phyloP scores from a whole-genome alignment of 2,113 vertebrate species.

The Megatriorchis doriae region DNA sequence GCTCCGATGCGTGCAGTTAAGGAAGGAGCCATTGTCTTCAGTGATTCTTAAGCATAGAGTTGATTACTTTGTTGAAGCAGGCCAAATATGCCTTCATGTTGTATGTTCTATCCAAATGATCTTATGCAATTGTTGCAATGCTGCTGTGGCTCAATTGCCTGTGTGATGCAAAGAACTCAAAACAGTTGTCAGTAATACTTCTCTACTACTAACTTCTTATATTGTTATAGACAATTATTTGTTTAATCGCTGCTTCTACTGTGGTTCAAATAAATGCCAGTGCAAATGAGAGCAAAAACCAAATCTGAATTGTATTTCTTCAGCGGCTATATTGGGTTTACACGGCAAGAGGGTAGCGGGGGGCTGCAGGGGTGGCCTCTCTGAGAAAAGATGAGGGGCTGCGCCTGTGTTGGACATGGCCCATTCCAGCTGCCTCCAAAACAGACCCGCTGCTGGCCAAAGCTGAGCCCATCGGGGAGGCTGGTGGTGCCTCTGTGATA shows the following conservation, averaged over 20 bases:
- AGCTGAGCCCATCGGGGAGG: background rate
- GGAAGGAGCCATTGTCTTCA: background rate
- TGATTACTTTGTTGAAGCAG: background rate
- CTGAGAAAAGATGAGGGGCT: background rate
- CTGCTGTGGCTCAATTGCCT: background rate
- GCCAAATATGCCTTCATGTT: background rate
- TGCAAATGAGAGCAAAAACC: background rate
- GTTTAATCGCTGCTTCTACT: background rate
- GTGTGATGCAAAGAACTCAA: background rate
- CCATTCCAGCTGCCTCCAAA: background rate
- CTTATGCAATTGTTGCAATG: background rate
- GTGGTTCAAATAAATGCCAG: background rate
- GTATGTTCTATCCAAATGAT: background rate
- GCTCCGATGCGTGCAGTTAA: background rate
- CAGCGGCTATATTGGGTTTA: background rate
- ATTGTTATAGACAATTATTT: background rate
- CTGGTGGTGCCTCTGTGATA: background rate
- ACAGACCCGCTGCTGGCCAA: background rate
- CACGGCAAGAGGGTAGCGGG: background rate
- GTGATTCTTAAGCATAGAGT: background rate
- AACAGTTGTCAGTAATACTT: background rate
- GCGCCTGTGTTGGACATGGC: background rate
- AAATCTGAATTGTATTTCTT: background rate
- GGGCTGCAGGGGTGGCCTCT: background rate
- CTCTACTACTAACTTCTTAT: background rate